Percentiles rank a stretch among this genome's conserved stretches.
Conservation (phyloP, 2,113 vertebrate genomes). For the Anoplopoma fimbria region DNA sequence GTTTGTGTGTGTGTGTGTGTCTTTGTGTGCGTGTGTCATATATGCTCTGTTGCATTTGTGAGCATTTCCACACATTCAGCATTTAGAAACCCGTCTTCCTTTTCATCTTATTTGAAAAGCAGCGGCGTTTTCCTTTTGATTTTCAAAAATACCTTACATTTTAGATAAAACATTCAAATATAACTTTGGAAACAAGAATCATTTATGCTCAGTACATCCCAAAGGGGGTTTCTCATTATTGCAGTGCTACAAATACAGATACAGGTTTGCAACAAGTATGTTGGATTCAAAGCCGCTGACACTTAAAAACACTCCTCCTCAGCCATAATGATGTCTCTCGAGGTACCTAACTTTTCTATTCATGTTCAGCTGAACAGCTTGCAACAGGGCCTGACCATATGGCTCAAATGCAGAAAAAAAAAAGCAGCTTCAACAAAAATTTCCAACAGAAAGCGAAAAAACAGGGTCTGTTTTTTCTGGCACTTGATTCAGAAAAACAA, state of each 20-base stretch:
- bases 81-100: conserved; percentile 18
- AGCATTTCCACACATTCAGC: conserved; percentile 19
- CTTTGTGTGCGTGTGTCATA: not conserved
- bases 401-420: conserved; percentile 48
- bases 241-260: not conserved
- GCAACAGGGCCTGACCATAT: conserved; percentile 66
- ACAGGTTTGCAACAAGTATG: conserved; percentile 44
- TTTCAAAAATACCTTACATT: not conserved
- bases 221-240: not conserved
- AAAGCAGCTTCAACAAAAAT: conserved; percentile 53
- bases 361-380: conserved; percentile 71
- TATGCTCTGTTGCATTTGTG: conserved; percentile 14
- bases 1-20: conserved; percentile 15
- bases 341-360: conserved; percentile 67
- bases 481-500: conserved; percentile 31
- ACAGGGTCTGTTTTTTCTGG: conserved; percentile 35
- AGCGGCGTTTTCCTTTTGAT: not conserved
- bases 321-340: conserved; percentile 74
- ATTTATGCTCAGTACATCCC: not conserved
- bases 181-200: not conserved
- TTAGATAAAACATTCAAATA: not conserved
- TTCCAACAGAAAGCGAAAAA: conserved; percentile 28
- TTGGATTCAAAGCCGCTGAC: conserved; percentile 48
- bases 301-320: conserved; percentile 51
- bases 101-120: not conserved